Base-by-base conservation (phyloP, 2,113 vertebrate genomes). In the Channa maculata region DNA sequence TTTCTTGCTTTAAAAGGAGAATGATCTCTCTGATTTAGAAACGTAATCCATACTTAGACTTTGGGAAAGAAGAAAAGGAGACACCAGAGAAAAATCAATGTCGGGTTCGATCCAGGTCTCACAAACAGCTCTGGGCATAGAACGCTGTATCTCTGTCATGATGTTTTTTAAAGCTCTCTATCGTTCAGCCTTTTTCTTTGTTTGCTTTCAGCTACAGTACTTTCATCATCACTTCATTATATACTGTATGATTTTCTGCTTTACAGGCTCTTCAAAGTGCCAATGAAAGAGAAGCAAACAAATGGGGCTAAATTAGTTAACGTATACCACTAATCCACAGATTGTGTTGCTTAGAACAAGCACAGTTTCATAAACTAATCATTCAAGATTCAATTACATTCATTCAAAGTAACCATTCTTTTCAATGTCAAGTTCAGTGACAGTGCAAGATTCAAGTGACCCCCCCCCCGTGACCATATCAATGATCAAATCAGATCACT, bases 191-290 rank as follows among this genome's bases (percentile, higher is more conserved):
- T 44, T 70, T 64, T 39, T 36, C 36, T 80, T 64, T 79, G 66
- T 77, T 71, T 69, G 36, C 77, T n/a, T 71, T 70, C 71, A 71
- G 71, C 58, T 43, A 61, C 24, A 24, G 24, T 24, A 24, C 72
- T 74, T 80, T 81, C 82, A 86, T 86, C 78, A 86, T 84, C 73
- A 8, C 77, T 68, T 88, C 79, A 88, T 90, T 63, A 77, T 57
- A 44, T 3, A 36, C 39, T 55, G 10, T 6, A 10, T 66, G 57
- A 73, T 66, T 75, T 72, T 80, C 67, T 57, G 68, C 68, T 76
- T 71, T 68, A 55, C 55, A 81, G n/a, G 65, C 45, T 54, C 57
- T 12, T 24, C 83, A 77, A 84, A 86, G 76, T 72, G 51, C 62
- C 68, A 73, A 69, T 88, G 53, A 88, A 83, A 81, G 71, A 44